Base-by-base conservation (phyloP, 2,888 invertebrate species). In the Thymelicus acteon region DNA sequence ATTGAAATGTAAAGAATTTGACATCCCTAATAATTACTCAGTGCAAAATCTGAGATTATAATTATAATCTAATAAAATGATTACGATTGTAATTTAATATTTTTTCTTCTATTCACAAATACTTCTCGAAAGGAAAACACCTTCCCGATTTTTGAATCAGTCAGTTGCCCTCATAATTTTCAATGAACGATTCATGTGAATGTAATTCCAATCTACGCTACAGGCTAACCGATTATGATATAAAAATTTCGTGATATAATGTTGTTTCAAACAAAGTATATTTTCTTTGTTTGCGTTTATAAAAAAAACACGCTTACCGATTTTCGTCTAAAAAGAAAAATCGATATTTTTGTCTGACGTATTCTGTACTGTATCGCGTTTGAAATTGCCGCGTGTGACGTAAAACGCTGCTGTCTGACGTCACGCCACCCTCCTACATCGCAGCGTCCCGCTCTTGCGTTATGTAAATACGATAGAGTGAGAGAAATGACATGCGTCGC, bases 331-430 rank as follows among this genome's bases (percentile, higher is more conserved):
- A 60, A 71, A 74, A 67, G 73, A 81, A 86, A 88, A 90, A 90
- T 91, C 91, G 84, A 90, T 91, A 89, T 78, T 79, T 82, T 78
- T 74, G 79, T 81, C 85, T 91, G 91, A 90, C 90, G 90, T 90
- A 85, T 80, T n/a, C 44, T 57, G 13, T 31, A 80, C 81, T 82
- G 81, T 82, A 82, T 74, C 75, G 78, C 81, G 81, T 92, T 94
- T 92, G 88, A 93, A 94, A 90, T 92, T 93, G 90, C 89, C 93
- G 94, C 93, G 87, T 80, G 79, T 94, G 94, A 94, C 94, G 94
- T 94, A 88, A 24, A 89, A 83, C 79, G 76, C 74, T 75, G 74
- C 73, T 73, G 75, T 79, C 85, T 89, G 89, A 90, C 92, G 92
- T 92, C 92, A 91, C 84, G 67, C 73, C 75, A 74, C 79, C 79